Conservation (phyloP, 2,888 invertebrate species). For the Marasmarcha lunaedactyla region DNA sequence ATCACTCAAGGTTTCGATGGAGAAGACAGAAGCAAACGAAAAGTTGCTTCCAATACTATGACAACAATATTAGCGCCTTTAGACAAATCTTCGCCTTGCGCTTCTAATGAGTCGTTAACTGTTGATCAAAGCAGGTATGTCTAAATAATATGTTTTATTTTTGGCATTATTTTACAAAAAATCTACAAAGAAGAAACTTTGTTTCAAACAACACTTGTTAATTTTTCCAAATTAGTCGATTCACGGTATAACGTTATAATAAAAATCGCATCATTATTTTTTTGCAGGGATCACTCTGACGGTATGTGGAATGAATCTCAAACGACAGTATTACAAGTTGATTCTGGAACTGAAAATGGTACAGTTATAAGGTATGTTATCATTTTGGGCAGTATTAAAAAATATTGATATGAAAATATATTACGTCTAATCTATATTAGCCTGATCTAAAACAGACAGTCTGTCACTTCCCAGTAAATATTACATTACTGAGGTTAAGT, state of each 20-base stretch:
- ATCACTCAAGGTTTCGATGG: conserved; percentile 29
- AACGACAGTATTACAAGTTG: conserved; percentile 83
- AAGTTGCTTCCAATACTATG: conserved; percentile 36
- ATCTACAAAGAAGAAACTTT: background rate
- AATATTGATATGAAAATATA: too few relatives aligned
- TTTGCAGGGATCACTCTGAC: conserved; percentile 82
- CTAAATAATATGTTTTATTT: background rate
- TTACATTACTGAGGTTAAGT: too few relatives aligned
- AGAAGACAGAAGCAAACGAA: conserved; percentile 35
- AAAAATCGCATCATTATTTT: too few relatives aligned
- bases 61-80: conserved; percentile 50
- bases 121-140: conserved; percentile 75
- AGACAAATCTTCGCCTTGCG: conserved; percentile 77
- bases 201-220: background rate
- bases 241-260: too few relatives aligned
- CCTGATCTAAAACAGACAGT: too few relatives aligned
- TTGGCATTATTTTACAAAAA: too few relatives aligned
- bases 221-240: too few relatives aligned
- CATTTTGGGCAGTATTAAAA: too few relatives aligned
- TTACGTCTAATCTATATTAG: too few relatives aligned
- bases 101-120: conserved; percentile 86
- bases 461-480: too few relatives aligned
- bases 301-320: conserved; percentile 92
- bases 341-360: conserved; percentile 76
- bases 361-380: conserved; percentile 63